Base-by-base conservation (phyloP, 2,797 vertebrate species). In the Crypturellus tataupa region DNA sequence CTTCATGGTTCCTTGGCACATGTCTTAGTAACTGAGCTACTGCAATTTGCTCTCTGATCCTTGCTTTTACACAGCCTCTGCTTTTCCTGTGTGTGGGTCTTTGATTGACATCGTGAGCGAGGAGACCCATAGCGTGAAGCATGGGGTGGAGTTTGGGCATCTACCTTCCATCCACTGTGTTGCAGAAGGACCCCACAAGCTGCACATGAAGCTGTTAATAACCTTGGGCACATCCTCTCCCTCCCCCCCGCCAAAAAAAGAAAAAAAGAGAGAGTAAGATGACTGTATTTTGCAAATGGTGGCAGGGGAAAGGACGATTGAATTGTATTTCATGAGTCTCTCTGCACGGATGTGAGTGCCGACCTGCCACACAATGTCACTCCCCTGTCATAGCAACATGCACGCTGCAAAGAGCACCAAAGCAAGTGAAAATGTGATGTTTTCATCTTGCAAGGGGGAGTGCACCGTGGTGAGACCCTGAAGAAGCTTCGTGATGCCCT, bases 1-100 rank as follows among this genome's bases (percentile, higher is more conserved):
- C 87, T 92, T 79, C 58, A 17, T 42, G 65, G 13, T 78, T 76
- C 87, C 69, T 85, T 80, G 55, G 76, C 67, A 40, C 37, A 33
- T 4, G 0, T 35, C 33, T 65, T 78, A 79, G 76, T 55, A 83
- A 71, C n/a, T 79, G 69, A 91, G 69, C 46, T 27, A 25, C 44
- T 0, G 5, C 0, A 55, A 0, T 63, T 49, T 63, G 65, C 69
- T 80, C 53, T 44, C 81, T 93, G 82, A 69, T 46, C 58, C 21
- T 0, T 58, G 55, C 25, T 85, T 55, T 83, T 33, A 42, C 18
- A 1, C 10, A 15, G 7, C 31, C 47, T 70, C 39, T 42, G 7
- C 8, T 13, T 71, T 82, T 90, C 60, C 68, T 94, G 68, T 53
- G 40, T 51, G 37, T 35, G 67, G 47, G 58, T 81, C 85, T 89